Conservation (phyloP, 2,113 vertebrate genomes). For the Cisticola juncidis region DNA sequence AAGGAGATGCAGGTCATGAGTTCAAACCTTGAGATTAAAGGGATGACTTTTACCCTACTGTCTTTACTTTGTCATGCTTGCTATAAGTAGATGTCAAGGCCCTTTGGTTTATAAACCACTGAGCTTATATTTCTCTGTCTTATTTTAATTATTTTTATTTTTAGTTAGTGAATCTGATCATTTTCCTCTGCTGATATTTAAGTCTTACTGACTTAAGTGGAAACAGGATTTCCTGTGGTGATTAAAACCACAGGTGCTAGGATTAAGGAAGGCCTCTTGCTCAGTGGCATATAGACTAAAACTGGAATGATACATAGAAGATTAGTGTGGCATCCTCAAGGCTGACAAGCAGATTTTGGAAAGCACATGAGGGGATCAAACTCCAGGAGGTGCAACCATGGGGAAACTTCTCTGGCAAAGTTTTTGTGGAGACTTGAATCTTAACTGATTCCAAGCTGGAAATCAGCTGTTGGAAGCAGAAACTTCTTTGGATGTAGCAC, state of each 20-base stretch:
- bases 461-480: neutral
- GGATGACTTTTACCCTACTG: conserved; percentile 26
- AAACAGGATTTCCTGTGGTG: conserved; percentile 58
- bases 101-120: neutral
- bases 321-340: conserved; percentile 32
- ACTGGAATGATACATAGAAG: conserved; percentile 9
- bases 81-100: neutral
- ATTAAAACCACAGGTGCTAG: conserved; percentile 63
- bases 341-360: neutral
- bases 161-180: conserved; percentile 9
- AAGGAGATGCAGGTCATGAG: conserved; percentile 3
- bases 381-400: neutral
- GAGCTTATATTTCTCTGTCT: neutral
- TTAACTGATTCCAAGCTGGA: neutral
- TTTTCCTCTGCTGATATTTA: conserved; percentile 30
- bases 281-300: neutral
- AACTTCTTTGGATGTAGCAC: neutral
- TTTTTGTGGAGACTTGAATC: neutral
- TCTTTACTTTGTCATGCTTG: conserved; percentile 29
- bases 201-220: conserved; percentile 35
- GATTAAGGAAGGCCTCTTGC: conserved; percentile 29
- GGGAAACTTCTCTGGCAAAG: neutral
- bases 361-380: neutral
- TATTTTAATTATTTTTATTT: conserved; percentile 6
- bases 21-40: conserved; percentile 43